Evolutionary conservation across 2,888 invertebrate species (phyloP), one percentile per base, ranked within the genome.

Genomic region (Scaptodrosophila latifasciaeformis): DNA sequence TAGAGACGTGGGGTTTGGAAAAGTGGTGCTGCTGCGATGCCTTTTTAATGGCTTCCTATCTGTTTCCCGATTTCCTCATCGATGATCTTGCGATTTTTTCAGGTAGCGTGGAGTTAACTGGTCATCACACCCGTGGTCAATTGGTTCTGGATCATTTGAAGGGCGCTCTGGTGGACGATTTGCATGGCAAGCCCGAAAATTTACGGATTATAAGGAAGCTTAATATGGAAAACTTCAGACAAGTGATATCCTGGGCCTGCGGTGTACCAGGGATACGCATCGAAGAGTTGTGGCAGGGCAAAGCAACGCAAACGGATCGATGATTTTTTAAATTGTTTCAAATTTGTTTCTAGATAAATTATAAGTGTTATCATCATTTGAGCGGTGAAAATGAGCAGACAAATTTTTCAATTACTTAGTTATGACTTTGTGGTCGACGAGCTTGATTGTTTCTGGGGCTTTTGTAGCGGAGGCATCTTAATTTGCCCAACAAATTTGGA

Each of bases 91-190:
- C 66, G 24, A 45, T 54, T 0, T 81, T 76, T 54, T 86, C 89
- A 71, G 87, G 87, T 4, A 88, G 89, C 1, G 88, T 91, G 6
- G 91, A 91, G 71, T 79, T 91, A 15, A 78, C 80, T 45, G 90
- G 90, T 5, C 68, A 57, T 5, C 86, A 87, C 65, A 90, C 90
- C 0, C 67, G 76, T 44, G 91, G 91, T 2, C 90, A 90, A 84
- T 88, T 91, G 77, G 88, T 90, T 0, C 84, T 90, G n/a, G 90
- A 91, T 79, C 88, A 88, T 76, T 48, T 61, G 39, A 44, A 29
- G 10, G 60, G 60, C 12, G 34, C 47, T 4, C 87, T 90, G 0
- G 83, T 90, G 9, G 90, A 90, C 77, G 88, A 88, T 76, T 55
- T 66, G n/a, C 58, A 65, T 1, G 57, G 52, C 9, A 67, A 68